Evolutionary conservation across 2,888 invertebrate species (phyloP).

Genomic region (Tanytarsus gracilentus): DNA sequence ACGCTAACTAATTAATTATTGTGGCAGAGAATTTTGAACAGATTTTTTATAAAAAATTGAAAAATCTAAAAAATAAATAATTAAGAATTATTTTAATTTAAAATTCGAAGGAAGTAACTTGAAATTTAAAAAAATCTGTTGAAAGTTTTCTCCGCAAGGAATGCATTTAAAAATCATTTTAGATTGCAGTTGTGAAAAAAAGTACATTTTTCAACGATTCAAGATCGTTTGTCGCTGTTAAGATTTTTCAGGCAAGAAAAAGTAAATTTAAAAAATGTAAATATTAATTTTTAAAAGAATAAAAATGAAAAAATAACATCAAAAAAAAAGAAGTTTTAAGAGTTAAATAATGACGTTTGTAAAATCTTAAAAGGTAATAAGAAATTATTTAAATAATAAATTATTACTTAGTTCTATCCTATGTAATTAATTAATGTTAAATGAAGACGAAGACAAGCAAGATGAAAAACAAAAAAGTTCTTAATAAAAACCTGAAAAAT

Average conservation of each 20-base stretch:
- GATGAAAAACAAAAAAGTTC: neutral
- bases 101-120: no score
- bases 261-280: neutral
- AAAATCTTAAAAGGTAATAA: constrained; percentile 19
- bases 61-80: no score
- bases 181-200: no score
- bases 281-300: neutral
- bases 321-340: neutral
- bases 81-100: no score
- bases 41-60: no score
- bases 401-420: neutral
- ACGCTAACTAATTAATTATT: no score
- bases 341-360: constrained; percentile 12
- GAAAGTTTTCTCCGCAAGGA: no score
- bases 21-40: no score
- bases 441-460: neutral
- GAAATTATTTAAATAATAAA: constrained; percentile 15
- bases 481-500: neutral
- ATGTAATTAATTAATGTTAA: neutral
- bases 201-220: no score
- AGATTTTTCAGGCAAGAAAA: neutral
- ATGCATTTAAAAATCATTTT: no score
- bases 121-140: no score
- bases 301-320: neutral
- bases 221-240: neutral